These are phyloP conservation scores for Myotis planiceps DNA, from an alignment of 2,797 vertebrate species.

Conservation along the genomic window DNA sequence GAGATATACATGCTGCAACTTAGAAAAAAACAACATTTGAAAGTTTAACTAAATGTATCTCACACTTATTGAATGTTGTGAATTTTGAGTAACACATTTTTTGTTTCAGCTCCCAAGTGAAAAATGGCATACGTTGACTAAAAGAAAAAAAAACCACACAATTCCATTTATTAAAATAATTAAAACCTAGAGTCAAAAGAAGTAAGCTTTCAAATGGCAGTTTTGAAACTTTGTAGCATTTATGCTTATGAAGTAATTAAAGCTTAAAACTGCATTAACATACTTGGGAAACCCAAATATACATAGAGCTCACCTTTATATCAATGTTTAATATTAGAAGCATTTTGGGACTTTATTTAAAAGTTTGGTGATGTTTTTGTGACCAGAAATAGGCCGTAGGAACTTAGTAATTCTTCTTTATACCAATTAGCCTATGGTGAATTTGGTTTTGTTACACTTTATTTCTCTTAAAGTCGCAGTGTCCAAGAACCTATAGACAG, in stretches of 20 bases:
- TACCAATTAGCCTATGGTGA: neutral
- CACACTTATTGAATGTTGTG: neutral
- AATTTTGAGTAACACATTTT: neutral
- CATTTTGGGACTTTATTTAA: neutral
- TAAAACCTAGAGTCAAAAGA: neutral
- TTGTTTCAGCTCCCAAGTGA: neutral
- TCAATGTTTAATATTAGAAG: neutral
- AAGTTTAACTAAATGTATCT: constrained; percentile 13
- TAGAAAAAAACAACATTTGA: neutral
- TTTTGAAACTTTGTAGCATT: neutral
- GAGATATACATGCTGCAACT: neutral
- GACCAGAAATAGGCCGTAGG: neutral
- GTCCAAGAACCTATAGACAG: neutral
- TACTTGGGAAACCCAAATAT: neutral
- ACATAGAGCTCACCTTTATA: neutral
- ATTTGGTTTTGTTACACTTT: neutral
- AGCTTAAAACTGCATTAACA: neutral
- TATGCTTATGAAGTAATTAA: neutral
- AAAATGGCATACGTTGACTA: neutral
- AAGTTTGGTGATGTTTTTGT: neutral
- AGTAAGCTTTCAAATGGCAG: neutral
- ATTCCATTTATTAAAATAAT: neutral
- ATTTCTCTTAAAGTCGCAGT: neutral
- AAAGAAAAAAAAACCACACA: neutral
- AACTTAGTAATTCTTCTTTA: neutral